Percentiles rank a stretch among this genome's conserved stretches.
phyloP scores from a whole-genome alignment of 1,140 invertebrate species.

The Phymastichus coffea region DNA sequence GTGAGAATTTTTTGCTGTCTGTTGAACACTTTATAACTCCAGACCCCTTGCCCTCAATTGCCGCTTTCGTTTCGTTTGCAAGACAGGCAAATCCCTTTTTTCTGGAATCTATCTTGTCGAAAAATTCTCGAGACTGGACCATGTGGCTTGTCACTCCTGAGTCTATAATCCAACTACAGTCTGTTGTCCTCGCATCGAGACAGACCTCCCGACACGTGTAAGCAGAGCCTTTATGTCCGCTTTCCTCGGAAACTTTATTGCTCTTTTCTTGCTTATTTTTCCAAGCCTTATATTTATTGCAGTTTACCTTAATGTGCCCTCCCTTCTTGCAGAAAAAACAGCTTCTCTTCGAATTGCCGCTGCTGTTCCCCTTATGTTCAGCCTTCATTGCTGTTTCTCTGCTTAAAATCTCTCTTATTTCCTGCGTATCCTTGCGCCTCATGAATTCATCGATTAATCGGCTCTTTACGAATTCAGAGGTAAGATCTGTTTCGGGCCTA shows the following conservation, averaged over 20 bases:
- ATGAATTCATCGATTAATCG: conserved; percentile 27
- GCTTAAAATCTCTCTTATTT: neutral
- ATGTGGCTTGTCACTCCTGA: conserved; percentile 30
- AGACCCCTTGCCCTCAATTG: conserved; percentile 7
- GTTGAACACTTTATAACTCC: conserved; percentile 2
- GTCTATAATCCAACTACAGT: too few species aligned
- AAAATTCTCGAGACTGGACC: conserved; percentile 22
- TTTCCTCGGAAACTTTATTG: conserved; percentile 3
- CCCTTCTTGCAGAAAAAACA: conserved; percentile 15
- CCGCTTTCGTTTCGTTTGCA: neutral
- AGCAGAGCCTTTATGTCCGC: neutral
- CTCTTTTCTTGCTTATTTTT: conserved; percentile 1
- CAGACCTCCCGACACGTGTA: conserved; percentile 3
- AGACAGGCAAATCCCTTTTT: neutral
- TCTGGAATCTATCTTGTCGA: conserved; percentile 1
- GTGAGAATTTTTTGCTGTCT: neutral
- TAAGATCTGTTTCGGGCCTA: conserved; percentile 25
- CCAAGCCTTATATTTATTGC: neutral
- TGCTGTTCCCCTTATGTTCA: neutral
- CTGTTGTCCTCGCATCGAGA: conserved; percentile 8
- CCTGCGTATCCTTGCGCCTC: conserved; percentile 2
- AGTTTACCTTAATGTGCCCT: neutral
- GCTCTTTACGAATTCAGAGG: conserved; percentile 16
- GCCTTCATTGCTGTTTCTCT: neutral
- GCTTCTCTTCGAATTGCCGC: neutral